A percentile compares a stretch with the other conserved stretches of the same genome.
Evolutionary conservation across 2,797 vertebrate genomes (phyloP).

Genomic region (Florisuga fusca): DNA sequence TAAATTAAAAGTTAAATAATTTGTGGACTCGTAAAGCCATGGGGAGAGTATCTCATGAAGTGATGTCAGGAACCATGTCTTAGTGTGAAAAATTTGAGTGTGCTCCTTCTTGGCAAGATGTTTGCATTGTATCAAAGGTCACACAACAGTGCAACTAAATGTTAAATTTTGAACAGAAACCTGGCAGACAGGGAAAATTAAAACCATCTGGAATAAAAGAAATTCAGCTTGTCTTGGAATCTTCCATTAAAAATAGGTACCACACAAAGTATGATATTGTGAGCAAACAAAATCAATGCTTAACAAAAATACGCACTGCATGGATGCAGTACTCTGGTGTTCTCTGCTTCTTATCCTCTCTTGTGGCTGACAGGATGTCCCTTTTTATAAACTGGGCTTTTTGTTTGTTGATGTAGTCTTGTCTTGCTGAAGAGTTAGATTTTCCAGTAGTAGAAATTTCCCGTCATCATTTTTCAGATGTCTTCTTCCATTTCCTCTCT

Average conservation of each 20-base stretch:
- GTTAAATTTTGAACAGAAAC: not conserved
- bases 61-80: not conserved
- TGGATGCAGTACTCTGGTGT: not conserved
- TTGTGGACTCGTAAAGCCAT: not conserved
- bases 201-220: not conserved
- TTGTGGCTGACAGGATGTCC: not conserved
- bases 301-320: not conserved
- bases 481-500: not conserved
- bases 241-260: not conserved
- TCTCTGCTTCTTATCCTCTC: not conserved
- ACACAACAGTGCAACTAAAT: not conserved
- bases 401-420: not conserved
- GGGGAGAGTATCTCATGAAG: not conserved
- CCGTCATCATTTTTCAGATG: not conserved
- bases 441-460: not conserved
- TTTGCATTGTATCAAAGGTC: not conserved
- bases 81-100: not conserved
- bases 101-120: not conserved
- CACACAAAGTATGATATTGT: not conserved
- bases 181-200: not conserved
- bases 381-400: not conserved
- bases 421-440: not conserved
- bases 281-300: not conserved
- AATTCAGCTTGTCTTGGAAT: not conserved
- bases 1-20: not conserved